Conservation (phyloP, 2,888 invertebrate genomes). For the Trachelus iudaicus region DNA sequence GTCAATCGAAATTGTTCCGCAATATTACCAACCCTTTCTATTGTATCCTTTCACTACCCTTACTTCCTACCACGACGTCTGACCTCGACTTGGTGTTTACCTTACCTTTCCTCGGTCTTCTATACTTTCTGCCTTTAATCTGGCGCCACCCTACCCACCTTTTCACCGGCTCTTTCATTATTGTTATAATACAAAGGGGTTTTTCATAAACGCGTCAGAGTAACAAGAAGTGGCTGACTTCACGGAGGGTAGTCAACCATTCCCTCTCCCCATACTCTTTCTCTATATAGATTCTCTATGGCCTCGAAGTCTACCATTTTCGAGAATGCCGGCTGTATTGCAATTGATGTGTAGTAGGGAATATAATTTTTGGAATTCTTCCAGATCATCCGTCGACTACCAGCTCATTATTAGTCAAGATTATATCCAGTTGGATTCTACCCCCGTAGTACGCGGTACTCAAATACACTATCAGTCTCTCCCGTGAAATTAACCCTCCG, state of each 20-base stretch:
- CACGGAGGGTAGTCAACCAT: neutral
- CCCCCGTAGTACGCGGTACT: neutral
- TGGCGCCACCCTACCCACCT: neutral
- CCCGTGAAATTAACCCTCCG: neutral
- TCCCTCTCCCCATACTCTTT: neutral
- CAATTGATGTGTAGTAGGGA: neutral
- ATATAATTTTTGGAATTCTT: neutral
- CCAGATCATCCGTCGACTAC: neutral
- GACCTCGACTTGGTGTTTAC: too few relatives aligned
- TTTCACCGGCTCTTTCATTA: neutral
- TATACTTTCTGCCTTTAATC: neutral
- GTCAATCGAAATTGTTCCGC: neutral
- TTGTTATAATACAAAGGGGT: neutral
- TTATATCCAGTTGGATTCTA: neutral
- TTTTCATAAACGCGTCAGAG: neutral
- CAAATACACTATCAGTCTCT: neutral
- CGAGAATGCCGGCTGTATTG: neutral
- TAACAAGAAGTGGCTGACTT: neutral
- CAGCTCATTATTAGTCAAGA: neutral
- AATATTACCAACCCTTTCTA: neutral
- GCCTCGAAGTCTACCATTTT: neutral
- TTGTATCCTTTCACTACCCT: neutral
- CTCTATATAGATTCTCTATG: neutral
- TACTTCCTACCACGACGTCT: neutral
- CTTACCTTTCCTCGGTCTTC: neutral